Percentiles rank a stretch among this genome's conserved stretches.
Evolutionary conservation across 2,113 vertebrate species (phyloP).

Genomic region (Lipophrys pholis): DNA sequence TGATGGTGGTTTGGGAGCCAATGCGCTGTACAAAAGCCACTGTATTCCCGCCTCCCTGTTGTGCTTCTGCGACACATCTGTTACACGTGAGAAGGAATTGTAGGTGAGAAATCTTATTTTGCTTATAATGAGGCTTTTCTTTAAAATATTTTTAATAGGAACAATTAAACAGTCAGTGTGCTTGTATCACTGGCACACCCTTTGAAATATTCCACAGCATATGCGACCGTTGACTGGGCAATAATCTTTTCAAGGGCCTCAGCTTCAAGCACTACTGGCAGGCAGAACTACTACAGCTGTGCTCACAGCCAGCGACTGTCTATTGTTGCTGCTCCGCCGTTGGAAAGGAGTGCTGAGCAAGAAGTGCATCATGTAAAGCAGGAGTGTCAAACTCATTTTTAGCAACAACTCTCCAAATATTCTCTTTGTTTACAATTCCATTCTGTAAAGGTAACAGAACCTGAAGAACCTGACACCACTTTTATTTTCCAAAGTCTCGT

Average conservation of each 20-base stretch:
- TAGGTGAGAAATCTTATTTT: not conserved
- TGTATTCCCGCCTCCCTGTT: not conserved
- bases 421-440: too few species aligned
- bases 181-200: not conserved
- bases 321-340: slow-evolving; percentile 7
- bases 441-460: too few species aligned
- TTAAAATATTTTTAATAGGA: not conserved
- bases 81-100: not conserved
- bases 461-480: too few species aligned
- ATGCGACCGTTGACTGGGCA: not conserved
- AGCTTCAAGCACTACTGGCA: slow-evolving; percentile 6
- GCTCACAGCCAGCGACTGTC: slow-evolving; percentile 17
- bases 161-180: not conserved
- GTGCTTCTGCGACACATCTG: not conserved
- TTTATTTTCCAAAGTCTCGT: too few species aligned
- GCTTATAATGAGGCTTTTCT: not conserved
- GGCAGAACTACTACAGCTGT: slow-evolving; percentile 16
- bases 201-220: not conserved
- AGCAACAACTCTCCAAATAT: too few species aligned
- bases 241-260: not conserved
- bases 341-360: slow-evolving; percentile 17
- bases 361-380: slow-evolving; percentile 7
- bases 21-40: not conserved
- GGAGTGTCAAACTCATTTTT: too few species aligned
- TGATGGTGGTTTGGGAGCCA: not conserved